Conservation (phyloP, 2,113 vertebrate genomes). For the Syrmaticus mikado region DNA sequence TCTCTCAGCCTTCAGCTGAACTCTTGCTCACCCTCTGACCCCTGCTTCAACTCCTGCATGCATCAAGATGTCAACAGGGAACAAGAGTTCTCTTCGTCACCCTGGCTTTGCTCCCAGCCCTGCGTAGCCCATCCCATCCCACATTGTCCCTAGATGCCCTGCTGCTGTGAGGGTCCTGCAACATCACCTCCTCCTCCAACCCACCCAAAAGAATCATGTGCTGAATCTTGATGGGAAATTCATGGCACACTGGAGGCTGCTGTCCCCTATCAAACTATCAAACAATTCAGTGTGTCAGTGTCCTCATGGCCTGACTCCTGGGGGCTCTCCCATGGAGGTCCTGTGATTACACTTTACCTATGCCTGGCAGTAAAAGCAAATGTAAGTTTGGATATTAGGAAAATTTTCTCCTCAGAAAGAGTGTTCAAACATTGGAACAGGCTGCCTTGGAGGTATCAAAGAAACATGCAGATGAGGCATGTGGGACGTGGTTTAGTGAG, state of each 20-base stretch:
- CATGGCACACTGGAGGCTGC: rapidly evolving
- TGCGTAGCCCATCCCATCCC: not conserved
- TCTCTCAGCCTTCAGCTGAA: slow-evolving; percentile 78
- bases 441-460: too few relatives aligned
- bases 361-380: not conserved
- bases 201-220: rapidly evolving
- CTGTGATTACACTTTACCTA: rapidly evolving
- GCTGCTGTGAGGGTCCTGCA: rapidly evolving
- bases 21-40: slow-evolving; percentile 86
- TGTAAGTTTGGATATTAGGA: not conserved
- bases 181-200: rapidly evolving
- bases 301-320: not conserved
- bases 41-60: slow-evolving; percentile 73
- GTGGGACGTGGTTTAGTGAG: too few relatives aligned
- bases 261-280: not conserved
- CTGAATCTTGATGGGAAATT: rapidly evolving
- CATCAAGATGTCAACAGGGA: slow-evolving; percentile 74
- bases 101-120: not conserved
- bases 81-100: not conserved
- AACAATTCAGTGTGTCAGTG: not conserved
- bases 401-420: too few relatives aligned
- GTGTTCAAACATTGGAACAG: too few relatives aligned
- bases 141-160: not conserved
- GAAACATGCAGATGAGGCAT: too few relatives aligned
- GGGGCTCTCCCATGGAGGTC: rapidly evolving